Evolutionary conservation across 2,888 invertebrate genomes (phyloP).

Genomic region (Tridacna crocea): DNA sequence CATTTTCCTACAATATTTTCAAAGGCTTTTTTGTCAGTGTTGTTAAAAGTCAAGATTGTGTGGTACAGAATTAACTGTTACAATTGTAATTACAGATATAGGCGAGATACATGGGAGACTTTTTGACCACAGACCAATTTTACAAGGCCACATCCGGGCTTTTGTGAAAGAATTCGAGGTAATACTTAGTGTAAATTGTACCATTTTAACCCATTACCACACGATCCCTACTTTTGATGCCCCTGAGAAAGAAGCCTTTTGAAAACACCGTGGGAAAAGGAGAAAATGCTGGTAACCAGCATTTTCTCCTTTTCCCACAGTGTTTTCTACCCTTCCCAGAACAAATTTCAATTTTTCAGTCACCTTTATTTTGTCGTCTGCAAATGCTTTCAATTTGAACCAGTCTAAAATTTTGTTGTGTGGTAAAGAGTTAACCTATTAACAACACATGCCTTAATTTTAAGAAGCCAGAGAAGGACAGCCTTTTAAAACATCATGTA

Average conservation of each 20-base stretch:
- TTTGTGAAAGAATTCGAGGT: slow-evolving; percentile 95
- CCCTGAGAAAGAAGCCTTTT: background rate
- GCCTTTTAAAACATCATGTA: too few relatives aligned
- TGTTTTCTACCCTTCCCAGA: background rate
- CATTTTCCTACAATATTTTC: too few relatives aligned
- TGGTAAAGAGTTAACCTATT: too few relatives aligned
- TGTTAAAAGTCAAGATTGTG: too few relatives aligned
- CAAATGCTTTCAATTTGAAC: too few relatives aligned
- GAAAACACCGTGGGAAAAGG: background rate
- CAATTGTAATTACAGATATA: slow-evolving; percentile 87
- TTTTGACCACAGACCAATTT: slow-evolving; percentile 94
- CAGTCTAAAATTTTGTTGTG: too few relatives aligned
- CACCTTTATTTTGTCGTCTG: too few relatives aligned
- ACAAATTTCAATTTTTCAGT: too few relatives aligned
- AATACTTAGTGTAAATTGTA: slow-evolving; percentile 70
- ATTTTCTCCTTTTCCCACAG: background rate
- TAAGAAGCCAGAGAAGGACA: too few relatives aligned
- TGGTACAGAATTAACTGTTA: too few relatives aligned
- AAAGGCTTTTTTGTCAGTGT: too few relatives aligned
- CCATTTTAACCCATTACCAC: background rate
- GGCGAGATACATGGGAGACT: slow-evolving; percentile 93
- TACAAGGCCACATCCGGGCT: slow-evolving; percentile 93
- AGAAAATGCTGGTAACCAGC: background rate
- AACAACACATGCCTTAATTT: too few relatives aligned
- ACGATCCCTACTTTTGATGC: background rate